Base-by-base conservation (phyloP, 2,888 invertebrate species). In the Scrobipalpa costella region DNA sequence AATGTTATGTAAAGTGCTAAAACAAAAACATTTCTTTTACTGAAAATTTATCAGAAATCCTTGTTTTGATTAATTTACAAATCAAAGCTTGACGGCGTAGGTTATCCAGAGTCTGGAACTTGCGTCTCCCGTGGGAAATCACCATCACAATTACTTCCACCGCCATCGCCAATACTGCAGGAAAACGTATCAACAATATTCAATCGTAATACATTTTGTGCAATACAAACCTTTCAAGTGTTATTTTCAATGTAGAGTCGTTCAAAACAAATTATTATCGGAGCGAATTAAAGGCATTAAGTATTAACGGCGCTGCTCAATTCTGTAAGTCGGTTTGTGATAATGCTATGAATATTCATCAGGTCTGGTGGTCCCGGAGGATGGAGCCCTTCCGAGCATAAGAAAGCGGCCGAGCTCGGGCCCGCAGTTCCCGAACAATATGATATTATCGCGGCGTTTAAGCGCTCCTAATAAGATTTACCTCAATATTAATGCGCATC, bases 391-490 rank as follows among this genome's bases (percentile, higher is more conserved):
- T 88, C 79, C 80, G 81, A 88, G 88, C 88, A 87, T 87, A 80
- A 88, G 88, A 85, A 86, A 80, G 85, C 86, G 90, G 88, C 83
- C 86, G 87, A 84, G 87, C 86, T 84, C 81, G 88, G 85, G 88
- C 83, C 86, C 85, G 81, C 84, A 85, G 85, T 85, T 89, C 80
- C 88, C 83, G 88, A 90, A 90, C 90, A 91, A 91, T 90, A 84
- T 82, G 90, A 90, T 90, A 88, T 90, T 89, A 90, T 90, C 90
- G 84, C 85, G 75, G 85, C 83, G 84, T 89, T 89, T 88, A 88
- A 85, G 82, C 86, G 85, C 85, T 83, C 85, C 88, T 91, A 91
- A 90, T 90, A 91, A 90, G 90, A 91, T 91, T 90, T 90, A 84
- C 88, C 83, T 90, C 85, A 90, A 88, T 90, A 89, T 90, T 90